Base-by-base conservation (phyloP, 2,113 vertebrate species). In the Gadus chalcogrammus region DNA sequence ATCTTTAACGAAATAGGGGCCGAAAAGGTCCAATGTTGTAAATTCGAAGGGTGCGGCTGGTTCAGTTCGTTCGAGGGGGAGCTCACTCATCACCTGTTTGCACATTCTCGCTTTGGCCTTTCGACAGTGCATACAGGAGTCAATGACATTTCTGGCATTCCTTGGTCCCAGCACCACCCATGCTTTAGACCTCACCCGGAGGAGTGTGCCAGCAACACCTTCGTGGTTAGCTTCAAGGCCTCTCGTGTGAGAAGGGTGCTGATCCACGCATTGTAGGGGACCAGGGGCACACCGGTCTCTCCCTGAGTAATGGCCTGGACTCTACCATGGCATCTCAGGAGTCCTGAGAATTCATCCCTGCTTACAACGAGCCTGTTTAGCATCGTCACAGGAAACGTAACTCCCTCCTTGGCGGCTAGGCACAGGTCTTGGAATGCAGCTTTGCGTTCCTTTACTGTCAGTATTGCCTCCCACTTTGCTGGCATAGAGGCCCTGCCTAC, bases 71-170 rank as follows among this genome's bases (percentile, higher is more conserved):
- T 67, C 64, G 1, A n/a, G 20, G 0, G 64, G 58, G 5, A 67
- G 64, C 2, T 73, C 64, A 61, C 71, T 31, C 64, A 73, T 73
- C 4, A 73, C 16, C 13, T 73, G 71, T 15, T n/a, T 17, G 42
- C 35, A 73, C 24, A 8, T 28, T 24, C 7, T 73, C 2, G 22
- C 71, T 48, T 15, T 67, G 24, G 28, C 8, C 52, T 20, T 20
- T 58, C 8, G 27, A 16, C 69, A 71, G 61, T 35, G 20, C 62
- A 65, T 53, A 20, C 58, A 67, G 4, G 15, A 42, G 5, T 71
- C 61, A 38, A 64, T 58, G 12, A 71, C 24, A 3, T 55, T 61
- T 67, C 58, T 24, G 20, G 16, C 17, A 5, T 61, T 1, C 12
- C 64, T 61, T 20, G 27, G 56, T 20, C 64, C 58, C 56, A 27